These are phyloP conservation scores for Heliconius himera DNA, from an alignment of 1,140 invertebrate genomes.

Conservation along the genomic window DNA sequence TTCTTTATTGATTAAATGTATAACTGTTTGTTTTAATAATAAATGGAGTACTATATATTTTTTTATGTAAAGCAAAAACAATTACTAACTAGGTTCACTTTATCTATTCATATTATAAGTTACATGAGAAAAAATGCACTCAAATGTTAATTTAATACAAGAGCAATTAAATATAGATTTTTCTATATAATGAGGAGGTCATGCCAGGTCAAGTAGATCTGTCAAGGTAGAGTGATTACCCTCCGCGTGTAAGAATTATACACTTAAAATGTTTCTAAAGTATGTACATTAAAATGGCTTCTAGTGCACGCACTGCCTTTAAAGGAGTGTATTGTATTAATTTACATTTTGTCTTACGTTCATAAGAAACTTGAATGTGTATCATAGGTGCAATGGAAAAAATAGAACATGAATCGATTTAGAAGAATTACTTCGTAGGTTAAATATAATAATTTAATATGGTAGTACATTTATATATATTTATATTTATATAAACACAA, in stretches of 20 bases:
- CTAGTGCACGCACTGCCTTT: slow-evolving; percentile 10
- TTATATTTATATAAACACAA: background rate
- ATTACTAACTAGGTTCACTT: background rate
- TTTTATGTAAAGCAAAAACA: background rate
- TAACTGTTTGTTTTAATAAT: too few relatives aligned
- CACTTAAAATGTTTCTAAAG: slow-evolving; percentile 18
- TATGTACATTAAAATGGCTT: background rate
- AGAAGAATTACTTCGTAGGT: background rate
- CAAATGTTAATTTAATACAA: background rate
- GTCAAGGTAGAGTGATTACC: slow-evolving; percentile 44
- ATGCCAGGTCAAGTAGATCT: slow-evolving; percentile 42
- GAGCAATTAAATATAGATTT: slow-evolving; percentile 11
- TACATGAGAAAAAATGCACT: background rate
- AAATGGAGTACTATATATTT: too few relatives aligned
- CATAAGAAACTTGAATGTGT: background rate
- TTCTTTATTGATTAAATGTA: background rate
- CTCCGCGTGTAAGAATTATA: slow-evolving; percentile 21
- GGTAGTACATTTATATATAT: too few relatives aligned
- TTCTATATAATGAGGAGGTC: slow-evolving; percentile 34
- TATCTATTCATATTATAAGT: background rate
- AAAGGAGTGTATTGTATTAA: slow-evolving; percentile 3
- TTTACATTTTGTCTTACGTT: slow-evolving; percentile 4
- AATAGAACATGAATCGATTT: background rate
- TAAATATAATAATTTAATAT: background rate
- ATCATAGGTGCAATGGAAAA: background rate